Evolutionary conservation across 1,140 invertebrate species (phyloP), one percentile per base, ranked within the genome.

Genomic region (Portunus trituberculatus): DNA sequence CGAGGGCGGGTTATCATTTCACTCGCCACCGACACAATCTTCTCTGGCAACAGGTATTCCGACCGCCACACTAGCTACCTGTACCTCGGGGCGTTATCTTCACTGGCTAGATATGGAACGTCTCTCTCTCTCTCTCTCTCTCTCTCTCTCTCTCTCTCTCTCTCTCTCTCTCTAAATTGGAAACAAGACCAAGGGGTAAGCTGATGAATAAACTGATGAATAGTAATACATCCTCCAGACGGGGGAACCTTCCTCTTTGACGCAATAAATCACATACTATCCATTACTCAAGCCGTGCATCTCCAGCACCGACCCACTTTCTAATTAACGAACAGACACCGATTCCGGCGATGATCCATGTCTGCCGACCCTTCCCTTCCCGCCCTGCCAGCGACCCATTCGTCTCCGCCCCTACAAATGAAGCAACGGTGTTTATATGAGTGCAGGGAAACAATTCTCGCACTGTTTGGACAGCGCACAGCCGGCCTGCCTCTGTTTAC

Each of bases 361-460:
- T n/a, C 67, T n/a, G 25, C 20, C 67, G 16, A 76, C 67, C 67
- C 67, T n/a, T 76, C 67, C n/a, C 67, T 25, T 76, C 6, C 67
- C 6, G 20, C 67, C 67, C 67, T 76, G 67, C 25, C 6, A 76
- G 67, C 20, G 6, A 8, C 10, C 67, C 67, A 76, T 76, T 20
- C 67, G 67, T 76, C 67, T 76, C 67, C 67, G 67, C 67, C 67
- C 67, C 67, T 76, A n/a, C 67, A 76, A 76, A 76, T 76, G 67
- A 76, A 76, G 12, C 67, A 76, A n/a, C 67, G n/a, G 20, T 76
- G n/a, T 76, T 76, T 76, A 76, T 76, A 76, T n/a, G 67, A 76
- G 67, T n/a, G 67, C 67, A 76, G 67, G 67, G 67, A 76, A 76
- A 76, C 67, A 76, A 76, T 76, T 76, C 67, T 76, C 67, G 67